Base-by-base conservation (phyloP, 2,888 invertebrate species). In the Toxonevra muliebris region DNA sequence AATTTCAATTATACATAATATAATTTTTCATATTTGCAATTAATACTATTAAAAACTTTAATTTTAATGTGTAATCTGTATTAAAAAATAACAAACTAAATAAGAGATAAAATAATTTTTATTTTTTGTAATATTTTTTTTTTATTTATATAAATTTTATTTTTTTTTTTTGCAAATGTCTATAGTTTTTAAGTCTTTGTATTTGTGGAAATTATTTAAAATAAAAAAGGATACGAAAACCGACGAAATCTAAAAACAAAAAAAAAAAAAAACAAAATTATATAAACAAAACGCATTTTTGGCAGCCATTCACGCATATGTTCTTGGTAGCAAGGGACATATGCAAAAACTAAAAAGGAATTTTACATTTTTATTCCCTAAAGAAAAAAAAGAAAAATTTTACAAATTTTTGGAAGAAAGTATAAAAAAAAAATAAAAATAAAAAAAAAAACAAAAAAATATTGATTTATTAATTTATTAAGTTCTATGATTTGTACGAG, bases 341-440 rank as follows among this genome's bases (percentile, higher is more conserved):
- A 58, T 65, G 42, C 71, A 77, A 78, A 30, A 30, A 30, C 30
- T 30, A 30, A 7, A 7, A 30, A 77, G 82, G 80, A 79, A 80
- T 81, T 81, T 80, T 81, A 76, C 76, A 79, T 77, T 82, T 81
- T 80, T 82, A 80, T 79, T 81, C 82, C 82, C 77, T 79, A 82
- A 82, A 82, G 75, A 80, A 79, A 82, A 76, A 77, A 75, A 68
- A 63, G 59, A 67, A 64, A n/a, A 77, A 77, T 77, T 74, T 72
- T 73, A 68, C 71, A 75, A 48, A 42, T 61, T 69, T 64, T 64
- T 67, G 64, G 66, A 67, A 68, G 69, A 82, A 79, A 80, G 76
- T 80, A 82, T 81, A 77, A 77, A 68, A 64, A 70, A 68, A 65
- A 62, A 60, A 42, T 43, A 65, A 30, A 60, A 66, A 66, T 50